phyloP scores from a whole-genome alignment of 2,113 vertebrate genomes.

The Salminus brasiliensis region DNA sequence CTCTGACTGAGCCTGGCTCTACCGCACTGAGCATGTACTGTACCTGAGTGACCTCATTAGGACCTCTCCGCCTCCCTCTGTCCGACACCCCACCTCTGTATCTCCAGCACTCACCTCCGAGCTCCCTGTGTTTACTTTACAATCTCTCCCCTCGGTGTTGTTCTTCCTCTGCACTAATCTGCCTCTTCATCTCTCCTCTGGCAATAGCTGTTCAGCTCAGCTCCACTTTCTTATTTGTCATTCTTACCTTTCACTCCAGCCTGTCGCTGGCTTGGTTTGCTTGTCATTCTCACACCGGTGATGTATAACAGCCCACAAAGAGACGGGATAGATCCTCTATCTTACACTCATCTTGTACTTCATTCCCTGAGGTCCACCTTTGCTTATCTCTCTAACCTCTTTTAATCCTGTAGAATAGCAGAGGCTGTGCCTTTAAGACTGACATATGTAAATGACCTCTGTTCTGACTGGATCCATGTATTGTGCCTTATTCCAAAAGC shows the following conservation, averaged over 20 bases:
- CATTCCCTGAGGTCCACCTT: background rate
- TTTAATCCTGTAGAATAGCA: too few species aligned
- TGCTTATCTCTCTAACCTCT: too few species aligned
- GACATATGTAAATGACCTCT: background rate
- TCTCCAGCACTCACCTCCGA: background rate
- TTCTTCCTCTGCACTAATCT: background rate
- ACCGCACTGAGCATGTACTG: background rate
- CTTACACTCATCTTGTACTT: background rate
- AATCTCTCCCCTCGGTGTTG: background rate
- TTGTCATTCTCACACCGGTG: background rate
- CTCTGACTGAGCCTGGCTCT: background rate
- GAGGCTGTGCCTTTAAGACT: background rate
- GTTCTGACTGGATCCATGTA: background rate
- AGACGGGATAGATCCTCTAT: background rate
- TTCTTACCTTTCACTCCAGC: background rate
- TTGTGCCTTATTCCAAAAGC: background rate
- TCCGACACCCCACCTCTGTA: background rate
- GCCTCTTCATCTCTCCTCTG: slow-evolving; percentile 11
- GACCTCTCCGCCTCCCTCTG: slow-evolving; percentile 6
- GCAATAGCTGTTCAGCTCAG: background rate
- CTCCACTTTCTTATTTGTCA: background rate
- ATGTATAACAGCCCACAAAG: background rate
- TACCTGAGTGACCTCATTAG: slow-evolving; percentile 1
- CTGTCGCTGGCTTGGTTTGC: background rate
- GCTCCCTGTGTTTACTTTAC: background rate